Conservation (phyloP, 2,888 invertebrate species). For the Incurvaria masculella region DNA sequence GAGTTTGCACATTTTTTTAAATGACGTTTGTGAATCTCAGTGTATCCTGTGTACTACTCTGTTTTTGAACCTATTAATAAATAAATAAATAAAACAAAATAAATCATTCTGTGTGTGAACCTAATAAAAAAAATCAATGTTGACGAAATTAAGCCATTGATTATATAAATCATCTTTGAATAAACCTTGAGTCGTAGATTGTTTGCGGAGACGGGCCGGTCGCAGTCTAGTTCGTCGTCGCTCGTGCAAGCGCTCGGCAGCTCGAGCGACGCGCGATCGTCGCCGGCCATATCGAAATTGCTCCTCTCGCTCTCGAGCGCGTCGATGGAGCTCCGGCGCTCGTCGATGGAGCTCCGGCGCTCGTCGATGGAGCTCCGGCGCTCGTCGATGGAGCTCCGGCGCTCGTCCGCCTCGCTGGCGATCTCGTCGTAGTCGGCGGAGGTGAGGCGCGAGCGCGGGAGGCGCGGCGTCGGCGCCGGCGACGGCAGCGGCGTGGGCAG, state of each 20-base stretch:
- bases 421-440: constrained; percentile 45
- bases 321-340: not conserved
- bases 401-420: constrained; percentile 10
- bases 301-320: constrained; percentile 23
- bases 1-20: no score
- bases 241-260: constrained; percentile 33
- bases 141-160: not conserved
- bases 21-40: no score
- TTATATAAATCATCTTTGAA: not conserved
- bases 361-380: no score
- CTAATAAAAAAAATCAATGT: no score
- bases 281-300: constrained; percentile 26
- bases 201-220: constrained; percentile 1
- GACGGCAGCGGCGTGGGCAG: constrained; percentile 61
- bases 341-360: constrained; percentile 20
- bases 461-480: constrained; percentile 66
- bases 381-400: not conserved
- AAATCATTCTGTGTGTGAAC: no score
- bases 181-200: constrained; percentile 12
- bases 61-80: no score
- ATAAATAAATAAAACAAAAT: no score
- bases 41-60: no score
- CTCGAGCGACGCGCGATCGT: constrained; percentile 44
- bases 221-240: constrained; percentile 20
- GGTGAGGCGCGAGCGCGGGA: constrained; percentile 38